Evolutionary conservation across 2,888 invertebrate genomes (phyloP), one percentile per base, ranked within the genome.

Genomic region (Dryococelus australis): DNA sequence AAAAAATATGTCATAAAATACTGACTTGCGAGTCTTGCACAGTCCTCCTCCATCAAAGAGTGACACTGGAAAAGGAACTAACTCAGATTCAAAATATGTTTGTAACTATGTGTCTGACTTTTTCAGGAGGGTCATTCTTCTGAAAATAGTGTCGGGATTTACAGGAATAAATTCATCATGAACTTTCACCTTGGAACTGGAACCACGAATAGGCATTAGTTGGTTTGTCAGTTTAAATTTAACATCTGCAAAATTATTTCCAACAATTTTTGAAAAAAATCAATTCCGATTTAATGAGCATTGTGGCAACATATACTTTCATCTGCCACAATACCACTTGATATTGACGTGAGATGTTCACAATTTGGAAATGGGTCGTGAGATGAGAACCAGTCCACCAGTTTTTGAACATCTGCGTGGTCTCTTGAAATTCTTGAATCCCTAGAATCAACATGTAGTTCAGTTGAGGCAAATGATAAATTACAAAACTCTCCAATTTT

Each of bases 391-490:
- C 26, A 84, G 16, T 84, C 16, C 26, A 24, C 13, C 79, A 79
- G n/a, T 24, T 20, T 12, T n/a, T 24, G 16, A 12, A 43, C 6
- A 43, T 84, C 84, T 43, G 10, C 28, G 24, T 84, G 9, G 12
- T 35, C 84, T 43, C 35, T 84, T 47, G 88, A 87, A 87, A 79
- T 24, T 20, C 4, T 79, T 79, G 88, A 89, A 86, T 80, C 84
- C 81, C 89, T 88, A 27, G 88, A 86, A 83, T 90, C 89, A 51
- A 90, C 89, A 81, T 89, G 89, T 84, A 89, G 88, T 85, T 89
- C 89, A 85, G 88, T 87, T 84, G 85, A 88, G 81, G 85, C 78
- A 88, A 87, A 88, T 53, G 53, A n/a, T 9, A 86, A 84, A 78
- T 86, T 88, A 43, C 87, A 85, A 89, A 88, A 89, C 78, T 85